These are phyloP conservation scores for Naja naja DNA, from an alignment of 2,113 vertebrate genomes.

Conservation along the genomic window DNA sequence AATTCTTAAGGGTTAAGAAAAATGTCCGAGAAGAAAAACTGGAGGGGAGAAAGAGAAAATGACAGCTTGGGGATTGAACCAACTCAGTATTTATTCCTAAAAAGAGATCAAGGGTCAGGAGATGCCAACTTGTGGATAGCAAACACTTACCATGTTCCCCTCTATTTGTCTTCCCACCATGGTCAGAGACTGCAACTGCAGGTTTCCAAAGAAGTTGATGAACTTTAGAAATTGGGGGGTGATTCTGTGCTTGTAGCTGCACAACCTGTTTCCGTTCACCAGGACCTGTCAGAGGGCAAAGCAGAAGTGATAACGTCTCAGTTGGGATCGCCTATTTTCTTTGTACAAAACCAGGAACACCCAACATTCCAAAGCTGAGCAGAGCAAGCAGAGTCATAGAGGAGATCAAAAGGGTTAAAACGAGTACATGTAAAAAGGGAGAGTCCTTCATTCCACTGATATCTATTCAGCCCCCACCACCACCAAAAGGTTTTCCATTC, in stretches of 20 bases:
- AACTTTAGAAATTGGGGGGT: neutral
- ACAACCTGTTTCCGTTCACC: neutral
- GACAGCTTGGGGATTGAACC: neutral
- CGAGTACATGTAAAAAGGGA: neutral
- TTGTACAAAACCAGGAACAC: neutral
- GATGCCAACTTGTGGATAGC: neutral
- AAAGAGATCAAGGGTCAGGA: neutral
- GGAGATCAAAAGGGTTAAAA: neutral
- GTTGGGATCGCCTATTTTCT: neutral
- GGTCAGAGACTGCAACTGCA: neutral
- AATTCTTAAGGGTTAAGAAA: neutral
- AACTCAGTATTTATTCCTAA: neutral
- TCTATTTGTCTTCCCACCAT: neutral
- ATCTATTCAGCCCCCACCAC: fast-evolving
- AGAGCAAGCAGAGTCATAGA: neutral
- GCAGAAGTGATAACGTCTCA: neutral
- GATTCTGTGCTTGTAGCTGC: neutral
- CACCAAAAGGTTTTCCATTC: neutral
- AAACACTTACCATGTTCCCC: neutral
- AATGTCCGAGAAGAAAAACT: neutral
- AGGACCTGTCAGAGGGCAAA: neutral
- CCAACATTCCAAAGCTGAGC: neutral
- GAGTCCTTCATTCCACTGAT: neutral
- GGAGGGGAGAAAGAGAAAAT: neutral
- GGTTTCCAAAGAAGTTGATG: fast-evolving